A percentile compares a stretch with the other conserved stretches of the same genome.
Conservation (phyloP, 2,888 invertebrate species). For the Diplazon laetatorius region DNA sequence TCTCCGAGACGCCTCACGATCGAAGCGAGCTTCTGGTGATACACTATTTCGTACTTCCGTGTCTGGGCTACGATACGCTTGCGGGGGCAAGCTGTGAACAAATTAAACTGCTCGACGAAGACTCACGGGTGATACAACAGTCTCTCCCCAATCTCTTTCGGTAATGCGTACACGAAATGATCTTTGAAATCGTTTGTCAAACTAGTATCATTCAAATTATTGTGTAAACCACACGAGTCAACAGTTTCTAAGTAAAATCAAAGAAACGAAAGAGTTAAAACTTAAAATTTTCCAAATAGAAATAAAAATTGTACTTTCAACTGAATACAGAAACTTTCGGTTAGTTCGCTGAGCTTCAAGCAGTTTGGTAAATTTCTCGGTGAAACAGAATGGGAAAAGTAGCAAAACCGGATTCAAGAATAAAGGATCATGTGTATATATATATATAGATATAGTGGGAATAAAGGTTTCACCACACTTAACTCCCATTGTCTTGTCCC, state of each 20-base stretch:
- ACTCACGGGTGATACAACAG: background rate
- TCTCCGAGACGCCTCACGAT: slow-evolving; percentile 15
- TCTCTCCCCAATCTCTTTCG: slow-evolving; percentile 1
- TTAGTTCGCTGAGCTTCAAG: slow-evolving; percentile 8
- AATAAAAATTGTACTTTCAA: no score
- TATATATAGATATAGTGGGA: slow-evolving; percentile 67
- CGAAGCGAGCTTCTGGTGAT: slow-evolving; percentile 9
- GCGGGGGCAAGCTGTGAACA: slow-evolving; percentile 47
- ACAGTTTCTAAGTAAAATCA: no score
- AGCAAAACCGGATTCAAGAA: slow-evolving; percentile 23
- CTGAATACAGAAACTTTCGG: background rate
- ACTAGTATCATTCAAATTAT: background rate
- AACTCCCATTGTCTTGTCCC: slow-evolving; percentile 73
- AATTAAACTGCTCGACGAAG: slow-evolving; percentile 50
- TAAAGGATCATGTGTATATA: slow-evolving; percentile 60
- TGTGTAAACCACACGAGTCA: background rate
- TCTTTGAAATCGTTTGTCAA: background rate
- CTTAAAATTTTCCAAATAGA: no score
- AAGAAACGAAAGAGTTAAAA: no score
- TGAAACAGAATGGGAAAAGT: slow-evolving; percentile 29
- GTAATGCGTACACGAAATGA: background rate
- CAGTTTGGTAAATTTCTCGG: background rate
- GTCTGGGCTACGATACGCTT: slow-evolving; percentile 56
- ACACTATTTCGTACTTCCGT: slow-evolving; percentile 14
- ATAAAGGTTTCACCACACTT: slow-evolving; percentile 66